Evolutionary conservation across 1,140 invertebrate species (phyloP), one percentile per base, ranked within the genome.

Genomic region (Rhynchophorus ferrugineus): DNA sequence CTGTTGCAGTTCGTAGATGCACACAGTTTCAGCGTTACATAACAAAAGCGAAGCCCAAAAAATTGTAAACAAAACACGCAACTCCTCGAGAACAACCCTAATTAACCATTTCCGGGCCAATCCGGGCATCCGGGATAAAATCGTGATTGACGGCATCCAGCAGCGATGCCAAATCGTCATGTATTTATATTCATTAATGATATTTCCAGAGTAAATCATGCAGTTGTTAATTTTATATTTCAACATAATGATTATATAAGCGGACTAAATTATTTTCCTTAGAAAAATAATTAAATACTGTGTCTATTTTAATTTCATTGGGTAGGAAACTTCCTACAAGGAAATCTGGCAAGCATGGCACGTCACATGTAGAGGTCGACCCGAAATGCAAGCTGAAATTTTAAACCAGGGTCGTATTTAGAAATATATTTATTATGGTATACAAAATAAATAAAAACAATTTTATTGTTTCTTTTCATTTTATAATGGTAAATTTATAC

Each of bases 91-190:
- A 57, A 49, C 59, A 60, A 58, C 61, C 59, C 62, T 66, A 66
- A 66, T 66, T 63, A 61, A 57, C 54, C 61, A 66, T 63, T 66
- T 66, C 64, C 64, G 64, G 60, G 62, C 57, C 58, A 64, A 64
- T 66, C 62, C 64, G 64, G 62, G 64, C 58, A 63, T 66, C 61
- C 62, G 62, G 64, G 58, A 62, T 57, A 20, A 37, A 48, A 43
- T 52, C 58, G 60, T 64, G 62, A 64, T 62, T 59, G 58, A 60
- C 57, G 48, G 44, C 38, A 41, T 14, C n/a, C 3, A 5, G 29
- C 44, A 18, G 14, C 16, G 29, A 5, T 45, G 44, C 44, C 44
- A 42, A 11, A n/a, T n/a, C 24, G 5, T 29, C 24, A 29, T 29
- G 5, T 29, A 29, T 29, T 29, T 29, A 6, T 29, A 29, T 29